phyloP scores from a whole-genome alignment of 2,113 vertebrate genomes.

The Daphoenositta chrysoptera region DNA sequence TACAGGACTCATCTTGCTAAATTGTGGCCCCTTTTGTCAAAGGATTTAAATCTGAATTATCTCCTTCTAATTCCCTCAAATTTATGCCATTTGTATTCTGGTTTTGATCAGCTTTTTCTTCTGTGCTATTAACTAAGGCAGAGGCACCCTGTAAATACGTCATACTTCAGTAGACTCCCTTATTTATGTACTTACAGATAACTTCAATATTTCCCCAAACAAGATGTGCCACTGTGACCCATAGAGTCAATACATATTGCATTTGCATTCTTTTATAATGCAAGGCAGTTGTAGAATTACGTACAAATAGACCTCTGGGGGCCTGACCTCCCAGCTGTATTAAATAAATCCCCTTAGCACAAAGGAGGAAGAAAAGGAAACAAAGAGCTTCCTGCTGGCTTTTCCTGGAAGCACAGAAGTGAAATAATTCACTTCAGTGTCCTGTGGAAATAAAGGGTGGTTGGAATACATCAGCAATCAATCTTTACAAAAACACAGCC shows the following conservation, averaged over 20 bases:
- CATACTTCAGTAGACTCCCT: not conserved
- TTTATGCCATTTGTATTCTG: not conserved
- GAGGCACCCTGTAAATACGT: not conserved
- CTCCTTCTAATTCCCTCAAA: not conserved
- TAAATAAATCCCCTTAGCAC: slow-evolving; percentile 53
- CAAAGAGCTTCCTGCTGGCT: slow-evolving; percentile 47
- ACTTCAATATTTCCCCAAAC: slow-evolving; percentile 11
- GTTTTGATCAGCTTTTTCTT: not conserved
- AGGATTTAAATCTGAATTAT: slow-evolving; percentile 1
- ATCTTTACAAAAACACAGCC: not conserved
- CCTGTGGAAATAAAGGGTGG: not conserved
- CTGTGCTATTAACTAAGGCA: not conserved
- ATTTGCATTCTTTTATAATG: slow-evolving; percentile 64
- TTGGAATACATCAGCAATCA: not conserved
- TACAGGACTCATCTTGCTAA: not conserved
- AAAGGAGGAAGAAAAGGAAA: slow-evolving; percentile 49
- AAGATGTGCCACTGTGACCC: not conserved
- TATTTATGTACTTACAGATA: not conserved
- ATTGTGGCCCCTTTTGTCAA: not conserved
- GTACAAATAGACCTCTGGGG: slow-evolving; percentile 15
- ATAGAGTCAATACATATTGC: not conserved
- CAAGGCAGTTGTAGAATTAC: slow-evolving; percentile 32
- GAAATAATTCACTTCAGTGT: slow-evolving; percentile 3
- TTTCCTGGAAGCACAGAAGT: slow-evolving; percentile 36
- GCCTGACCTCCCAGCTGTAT: slow-evolving; percentile 32